Base-by-base conservation (phyloP, 2,797 vertebrate genomes). In the Streptopelia turtur region DNA sequence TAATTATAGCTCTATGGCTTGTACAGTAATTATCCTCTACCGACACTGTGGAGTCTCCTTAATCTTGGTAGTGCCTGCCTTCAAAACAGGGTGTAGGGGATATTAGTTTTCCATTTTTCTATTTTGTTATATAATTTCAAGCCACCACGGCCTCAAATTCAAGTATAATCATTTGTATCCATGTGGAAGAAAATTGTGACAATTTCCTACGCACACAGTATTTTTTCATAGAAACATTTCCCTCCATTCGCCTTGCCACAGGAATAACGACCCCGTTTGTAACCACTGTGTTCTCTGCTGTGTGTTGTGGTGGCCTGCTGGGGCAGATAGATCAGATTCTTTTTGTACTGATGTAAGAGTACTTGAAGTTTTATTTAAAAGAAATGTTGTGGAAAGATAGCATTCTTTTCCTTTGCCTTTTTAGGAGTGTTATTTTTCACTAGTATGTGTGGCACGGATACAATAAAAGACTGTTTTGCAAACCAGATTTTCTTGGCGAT, bases 281-380 rank as follows among this genome's bases (percentile, higher is more conserved):
- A 99, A 99, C 99, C 99, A 99, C 99, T 99, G 99, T 99, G 99
- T 99, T 98, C 99, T 98, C 98, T 98, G 96, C 99, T 99, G 98
- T 99, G 99, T 99, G 99, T 99, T 98, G 98, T 99, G 98, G 97
- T 98, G 99, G 99, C 99, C 99, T 98, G 97, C 98, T 98, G 98
- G 99, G 99, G 99, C 99, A 99, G 98, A 98, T 99, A 99, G 99
- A 98, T 96, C 90, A 96, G 97, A 99, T 97, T 98, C 98, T 99
- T 99, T 99, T 99, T 99, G 98, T 99, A 99, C 98, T 98, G 98
- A 99, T 99, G 99, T 99, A 99, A 98, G 98, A 99, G 99, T 99
- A 99, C 99, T 99, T 99, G 99, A 99, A 99, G 98, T 99, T 99
- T 99, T 99, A 99, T 99, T 99, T 99, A 99, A 98, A 97, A 97